These are phyloP conservation scores for Poliocrania exsul DNA, from an alignment of 2,797 vertebrate species.

Conservation along the genomic window DNA sequence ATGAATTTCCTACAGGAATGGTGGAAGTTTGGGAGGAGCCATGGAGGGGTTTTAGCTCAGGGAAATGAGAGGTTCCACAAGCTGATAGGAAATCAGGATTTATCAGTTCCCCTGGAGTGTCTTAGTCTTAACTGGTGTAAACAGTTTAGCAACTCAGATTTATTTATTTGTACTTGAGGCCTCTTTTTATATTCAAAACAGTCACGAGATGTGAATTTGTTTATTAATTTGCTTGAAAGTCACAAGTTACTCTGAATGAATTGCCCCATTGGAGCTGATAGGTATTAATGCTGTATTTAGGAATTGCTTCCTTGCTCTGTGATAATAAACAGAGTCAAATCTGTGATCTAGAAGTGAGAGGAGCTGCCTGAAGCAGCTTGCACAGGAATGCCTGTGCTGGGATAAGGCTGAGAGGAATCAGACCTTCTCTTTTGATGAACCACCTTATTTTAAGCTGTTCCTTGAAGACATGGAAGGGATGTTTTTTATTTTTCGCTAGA, in stretches of 20 bases:
- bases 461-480: not conserved
- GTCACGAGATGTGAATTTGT: not conserved
- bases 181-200: not conserved
- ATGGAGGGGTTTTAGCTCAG: not conserved
- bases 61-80: not conserved
- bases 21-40: not conserved
- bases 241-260: not conserved
- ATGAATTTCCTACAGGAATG: not conserved
- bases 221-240: constrained; percentile 13
- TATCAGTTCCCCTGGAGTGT: not conserved
- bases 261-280: not conserved
- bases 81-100: not conserved
- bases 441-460: not conserved
- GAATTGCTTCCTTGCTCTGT: not conserved
- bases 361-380: constrained; percentile 7
- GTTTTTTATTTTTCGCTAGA: not conserved
- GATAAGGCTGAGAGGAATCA: not conserved
- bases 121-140: not conserved
- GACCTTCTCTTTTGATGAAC: not conserved
- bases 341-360: not conserved
- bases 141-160: not conserved
- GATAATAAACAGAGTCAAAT: constrained; percentile 10
- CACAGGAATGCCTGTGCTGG: not conserved
- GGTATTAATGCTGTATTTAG: constrained; percentile 11
- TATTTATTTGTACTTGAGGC: not conserved